Conservation (phyloP, 2,113 vertebrate genomes). For the Symphodus melops region DNA sequence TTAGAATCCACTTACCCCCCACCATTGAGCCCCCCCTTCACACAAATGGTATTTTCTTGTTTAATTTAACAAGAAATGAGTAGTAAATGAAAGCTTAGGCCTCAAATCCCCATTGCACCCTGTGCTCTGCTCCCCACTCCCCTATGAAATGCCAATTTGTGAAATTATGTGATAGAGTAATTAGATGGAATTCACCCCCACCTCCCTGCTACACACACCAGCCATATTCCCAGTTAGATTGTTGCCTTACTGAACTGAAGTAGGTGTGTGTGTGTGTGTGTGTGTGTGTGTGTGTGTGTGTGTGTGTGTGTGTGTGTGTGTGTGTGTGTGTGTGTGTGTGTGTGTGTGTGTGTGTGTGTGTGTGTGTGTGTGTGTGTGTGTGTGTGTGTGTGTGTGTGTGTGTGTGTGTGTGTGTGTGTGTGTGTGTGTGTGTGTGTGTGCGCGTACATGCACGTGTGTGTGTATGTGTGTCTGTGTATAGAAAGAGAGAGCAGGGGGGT, state of each 20-base stretch:
- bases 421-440: background rate
- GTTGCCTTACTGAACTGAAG: constrained; percentile 88
- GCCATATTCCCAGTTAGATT: constrained; percentile 87
- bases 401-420: constrained; percentile 35
- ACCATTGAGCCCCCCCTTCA: constrained; percentile 78
- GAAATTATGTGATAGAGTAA: constrained; percentile 99
- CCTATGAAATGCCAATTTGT: constrained; percentile 99
- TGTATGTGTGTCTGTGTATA: constrained; percentile 22
- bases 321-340: constrained; percentile 46
- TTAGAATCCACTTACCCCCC: constrained; percentile 36
- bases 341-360: constrained; percentile 24
- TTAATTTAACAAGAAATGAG: constrained; percentile 99
- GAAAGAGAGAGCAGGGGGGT: constrained; percentile 42
- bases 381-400: constrained; percentile 14
- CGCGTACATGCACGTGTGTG: too few relatives aligned
- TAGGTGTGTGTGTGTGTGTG: constrained; percentile 56
- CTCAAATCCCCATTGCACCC: constrained; percentile 91
- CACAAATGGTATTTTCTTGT: constrained; percentile 94
- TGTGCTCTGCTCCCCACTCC: constrained; percentile 94
- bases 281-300: background rate
- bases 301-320: constrained; percentile 37
- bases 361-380: constrained; percentile 22
- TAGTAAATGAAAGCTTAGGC: constrained; percentile 95
- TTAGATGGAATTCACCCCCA: constrained; percentile 93
- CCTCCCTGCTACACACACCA: constrained; percentile 80